Evolutionary conservation across 2,797 vertebrate genomes (phyloP), one percentile per base, ranked within the genome.

Genomic region (Myiotriccus ornatus): DNA sequence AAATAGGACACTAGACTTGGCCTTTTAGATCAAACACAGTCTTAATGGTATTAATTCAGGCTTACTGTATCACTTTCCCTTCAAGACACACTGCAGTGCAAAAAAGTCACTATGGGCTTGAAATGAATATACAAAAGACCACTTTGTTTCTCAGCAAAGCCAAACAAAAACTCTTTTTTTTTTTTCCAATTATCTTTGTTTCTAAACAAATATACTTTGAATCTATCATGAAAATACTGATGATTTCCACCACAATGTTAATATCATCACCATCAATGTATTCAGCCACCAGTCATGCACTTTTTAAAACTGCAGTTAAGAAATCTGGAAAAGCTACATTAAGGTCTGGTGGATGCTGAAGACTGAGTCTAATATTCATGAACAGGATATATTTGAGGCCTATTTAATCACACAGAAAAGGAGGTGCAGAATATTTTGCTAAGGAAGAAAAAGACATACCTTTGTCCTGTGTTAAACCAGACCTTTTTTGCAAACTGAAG

Each of bases 401-500:
- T 78, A 57, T 63, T 81, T 43, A 90, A 41, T 89, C 23, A 65
- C 0, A 1, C 23, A 79, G 46, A 93, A 92, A 75, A 18, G 27
- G 27, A 91, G 37, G 18, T 5, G 43, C 0, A 18, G 81, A 86
- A 43, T 68, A 49, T 81, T 92, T 91, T 84, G 53, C 86, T 71
- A 35, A 76, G 55, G 34, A 92, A 87, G 60, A 74, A 75, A 90
- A 88, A 87, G 84, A 95, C 34, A 9, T 80, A 80, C 37, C 62
- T 94, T 75, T 83, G 63, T 86, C 37, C 52, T 62, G 46, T 46
- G 56, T 77, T 96, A 92, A 92, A 90, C 9, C 25, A 93, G 67
- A 77, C 25, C 57, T 76, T 82, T 92, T 84, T 91, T n/a, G 56
- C 47, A 95, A 76, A 78, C 43, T 85, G 90, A 90, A 89, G 78